Percentiles rank a stretch among this genome's conserved stretches.
Evolutionary conservation across 2,113 vertebrate genomes (phyloP).

Genomic region (Halcyon senegalensis): DNA sequence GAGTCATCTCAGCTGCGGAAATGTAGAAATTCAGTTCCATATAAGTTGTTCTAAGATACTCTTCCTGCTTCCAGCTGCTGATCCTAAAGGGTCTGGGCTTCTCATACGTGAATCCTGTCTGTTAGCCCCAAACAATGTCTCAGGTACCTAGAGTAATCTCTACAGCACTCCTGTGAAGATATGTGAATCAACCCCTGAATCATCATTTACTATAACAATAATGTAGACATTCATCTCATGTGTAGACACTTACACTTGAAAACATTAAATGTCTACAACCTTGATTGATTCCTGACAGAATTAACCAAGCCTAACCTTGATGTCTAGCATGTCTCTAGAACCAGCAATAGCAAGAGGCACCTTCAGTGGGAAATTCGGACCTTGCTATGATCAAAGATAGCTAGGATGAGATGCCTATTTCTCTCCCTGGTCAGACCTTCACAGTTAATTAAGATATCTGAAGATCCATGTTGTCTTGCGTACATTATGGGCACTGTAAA

Average conservation of each 20-base stretch:
- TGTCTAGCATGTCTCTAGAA: background rate
- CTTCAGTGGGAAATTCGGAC: background rate
- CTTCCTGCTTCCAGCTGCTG: background rate
- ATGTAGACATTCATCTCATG: background rate
- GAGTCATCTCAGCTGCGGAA: background rate
- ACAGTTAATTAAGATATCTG: background rate
- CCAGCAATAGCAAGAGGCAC: background rate
- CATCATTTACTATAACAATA: background rate
- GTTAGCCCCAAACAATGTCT: background rate
- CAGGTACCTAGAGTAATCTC: background rate
- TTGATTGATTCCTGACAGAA: background rate
- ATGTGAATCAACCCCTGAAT: background rate
- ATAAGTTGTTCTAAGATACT: background rate
- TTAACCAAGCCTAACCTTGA: background rate
- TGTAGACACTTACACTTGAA: background rate
- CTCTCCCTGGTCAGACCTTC: background rate
- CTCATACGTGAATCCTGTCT: background rate
- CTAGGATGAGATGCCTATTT: background rate
- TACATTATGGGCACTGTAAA: background rate
- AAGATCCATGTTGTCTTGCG: background rate
- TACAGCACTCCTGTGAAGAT: background rate
- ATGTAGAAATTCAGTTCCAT: background rate
- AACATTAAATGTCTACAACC: background rate
- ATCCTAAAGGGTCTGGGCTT: background rate
- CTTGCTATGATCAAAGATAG: background rate